phyloP scores from a whole-genome alignment of 2,797 vertebrate species.

The Tokudaia muenninki region DNA sequence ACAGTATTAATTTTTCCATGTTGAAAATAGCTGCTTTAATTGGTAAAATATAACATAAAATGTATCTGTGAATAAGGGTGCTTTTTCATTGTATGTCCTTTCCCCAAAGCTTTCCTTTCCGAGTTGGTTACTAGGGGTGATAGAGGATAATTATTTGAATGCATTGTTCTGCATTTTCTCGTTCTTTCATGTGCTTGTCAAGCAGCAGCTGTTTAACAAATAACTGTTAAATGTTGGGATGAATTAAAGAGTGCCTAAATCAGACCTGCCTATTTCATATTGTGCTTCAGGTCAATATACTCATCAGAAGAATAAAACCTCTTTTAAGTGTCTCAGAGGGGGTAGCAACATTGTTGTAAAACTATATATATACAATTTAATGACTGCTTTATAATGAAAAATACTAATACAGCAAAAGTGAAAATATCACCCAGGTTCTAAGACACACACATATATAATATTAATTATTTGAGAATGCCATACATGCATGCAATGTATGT shows the following conservation, averaged over 20 bases:
- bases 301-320: not conserved
- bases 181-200: conserved; percentile 48
- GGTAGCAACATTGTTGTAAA: not conserved
- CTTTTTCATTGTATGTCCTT: not conserved
- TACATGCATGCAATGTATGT: not conserved
- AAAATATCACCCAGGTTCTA: conserved; percentile 1
- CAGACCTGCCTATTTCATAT: conserved; percentile 61
- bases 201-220: conserved; percentile 60
- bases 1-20: conserved; percentile 57
- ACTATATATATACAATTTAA: not conserved
- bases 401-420: conserved; percentile 17
- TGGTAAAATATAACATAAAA: conserved; percentile 61
- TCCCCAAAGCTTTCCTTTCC: conserved; percentile 43
- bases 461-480: conserved; percentile 15
- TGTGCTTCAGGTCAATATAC: conserved; percentile 28
- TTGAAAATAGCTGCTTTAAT: conserved; percentile 69
- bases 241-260: conserved; percentile 57
- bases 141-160: conserved; percentile 61
- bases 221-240: conserved; percentile 55
- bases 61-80: conserved; percentile 51
- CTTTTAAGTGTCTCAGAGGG: conserved; percentile 49
- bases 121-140: conserved; percentile 39
- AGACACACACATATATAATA: conserved; percentile 25
- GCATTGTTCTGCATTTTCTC: conserved; percentile 50
- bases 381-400: conserved; percentile 51